These are phyloP conservation scores for Pipa parva DNA, from an alignment of 2,113 vertebrate genomes.

Conservation along the genomic window DNA sequence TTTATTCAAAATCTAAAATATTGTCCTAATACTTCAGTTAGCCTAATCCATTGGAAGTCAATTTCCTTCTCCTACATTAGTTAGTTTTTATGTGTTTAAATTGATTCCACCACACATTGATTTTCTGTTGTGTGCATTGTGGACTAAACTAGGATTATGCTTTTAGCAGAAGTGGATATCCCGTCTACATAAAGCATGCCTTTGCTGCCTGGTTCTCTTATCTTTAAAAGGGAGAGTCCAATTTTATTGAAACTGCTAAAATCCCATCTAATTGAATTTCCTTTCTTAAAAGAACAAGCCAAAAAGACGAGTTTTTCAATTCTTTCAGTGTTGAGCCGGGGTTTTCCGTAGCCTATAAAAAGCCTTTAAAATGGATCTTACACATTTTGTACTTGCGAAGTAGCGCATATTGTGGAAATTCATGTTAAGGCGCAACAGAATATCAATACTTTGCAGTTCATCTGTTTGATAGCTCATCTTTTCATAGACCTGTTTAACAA, in stretches of 20 bases:
- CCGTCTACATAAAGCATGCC: constrained; percentile 74
- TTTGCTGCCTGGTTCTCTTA: constrained; percentile 80
- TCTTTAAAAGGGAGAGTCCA: constrained; percentile 87
- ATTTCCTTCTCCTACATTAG: constrained; percentile 76
- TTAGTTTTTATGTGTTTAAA: constrained; percentile 95
- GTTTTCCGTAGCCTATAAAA: constrained; percentile 82
- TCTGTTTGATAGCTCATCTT: constrained; percentile 52
- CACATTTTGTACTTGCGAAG: constrained; percentile 78
- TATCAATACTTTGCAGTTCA: constrained; percentile 52
- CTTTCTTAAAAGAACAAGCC: constrained; percentile 89
- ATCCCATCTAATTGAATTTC: constrained; percentile 99
- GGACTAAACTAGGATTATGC: constrained; percentile 89
- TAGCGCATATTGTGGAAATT: constrained; percentile 49
- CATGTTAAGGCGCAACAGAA: constrained; percentile 53
- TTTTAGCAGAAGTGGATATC: constrained; percentile 88
- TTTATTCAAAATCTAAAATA: constrained; percentile 18
- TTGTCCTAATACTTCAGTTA: constrained; percentile 63
- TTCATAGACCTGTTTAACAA: constrained; percentile 54
- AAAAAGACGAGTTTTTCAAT: constrained; percentile 92
- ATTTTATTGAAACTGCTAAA: constrained; percentile 98
- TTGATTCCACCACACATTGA: constrained; percentile 91
- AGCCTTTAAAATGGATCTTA: constrained; percentile 78
- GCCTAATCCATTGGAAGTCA: constrained; percentile 92
- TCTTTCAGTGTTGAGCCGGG: constrained; percentile 84
- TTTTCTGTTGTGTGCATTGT: constrained; percentile 88